Percentiles rank a stretch among this genome's conserved stretches.
These are phyloP conservation scores for Macropus fuliginosus DNA, from an alignment of 2,797 vertebrate species.

Conservation along the genomic window DNA sequence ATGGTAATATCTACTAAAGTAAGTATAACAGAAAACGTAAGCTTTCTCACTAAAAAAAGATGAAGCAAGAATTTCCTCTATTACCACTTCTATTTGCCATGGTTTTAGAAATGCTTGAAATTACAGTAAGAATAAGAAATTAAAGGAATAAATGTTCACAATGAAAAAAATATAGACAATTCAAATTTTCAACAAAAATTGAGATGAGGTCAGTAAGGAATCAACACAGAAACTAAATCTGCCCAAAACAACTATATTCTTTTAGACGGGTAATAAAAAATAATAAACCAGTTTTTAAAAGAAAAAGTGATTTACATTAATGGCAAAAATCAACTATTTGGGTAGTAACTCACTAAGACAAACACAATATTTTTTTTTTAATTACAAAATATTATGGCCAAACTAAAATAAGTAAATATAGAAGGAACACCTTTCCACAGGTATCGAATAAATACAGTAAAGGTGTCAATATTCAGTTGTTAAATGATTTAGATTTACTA, in stretches of 20 bases:
- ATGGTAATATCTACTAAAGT: not conserved
- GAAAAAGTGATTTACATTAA: not conserved
- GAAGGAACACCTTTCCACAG: not conserved
- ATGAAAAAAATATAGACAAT: not conserved
- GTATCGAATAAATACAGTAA: not conserved
- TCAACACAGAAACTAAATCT: not conserved
- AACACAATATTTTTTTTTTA: not conserved
- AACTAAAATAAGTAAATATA: not conserved
- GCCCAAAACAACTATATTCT: not conserved
- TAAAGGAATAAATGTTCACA: not conserved
- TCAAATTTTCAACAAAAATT: not conserved
- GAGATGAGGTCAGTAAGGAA: not conserved
- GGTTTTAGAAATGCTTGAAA: not conserved
- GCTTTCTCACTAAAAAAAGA: not conserved
- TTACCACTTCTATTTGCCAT: not conserved
- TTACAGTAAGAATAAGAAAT: not conserved
- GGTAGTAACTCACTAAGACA: not conserved
- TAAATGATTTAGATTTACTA: not conserved
- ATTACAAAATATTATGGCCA: not conserved
- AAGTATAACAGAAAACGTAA: not conserved
- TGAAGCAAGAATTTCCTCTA: not conserved
- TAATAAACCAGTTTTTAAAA: not conserved
- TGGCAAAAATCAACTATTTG: not conserved
- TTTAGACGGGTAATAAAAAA: not conserved
- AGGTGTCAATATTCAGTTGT: not conserved